Evolutionary conservation across 2,888 invertebrate genomes (phyloP), one percentile per base, ranked within the genome.

Genomic region (Cordylochernes scorpioides): DNA sequence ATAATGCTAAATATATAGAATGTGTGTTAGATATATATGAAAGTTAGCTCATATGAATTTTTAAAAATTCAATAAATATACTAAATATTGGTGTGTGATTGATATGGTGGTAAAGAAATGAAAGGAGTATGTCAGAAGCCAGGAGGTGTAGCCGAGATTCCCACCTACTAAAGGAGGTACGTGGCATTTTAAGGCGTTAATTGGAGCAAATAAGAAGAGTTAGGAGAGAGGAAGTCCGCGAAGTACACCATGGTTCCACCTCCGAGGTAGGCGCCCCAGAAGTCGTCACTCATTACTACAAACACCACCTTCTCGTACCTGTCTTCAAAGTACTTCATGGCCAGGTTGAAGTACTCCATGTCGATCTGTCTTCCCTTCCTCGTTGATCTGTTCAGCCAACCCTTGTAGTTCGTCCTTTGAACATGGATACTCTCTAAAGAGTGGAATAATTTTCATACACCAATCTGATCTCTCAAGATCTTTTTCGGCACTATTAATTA

Each of bases 381-480:
- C 2, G 33, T 31, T 33, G n/a, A n/a, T n/a, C n/a, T n/a, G n/a
- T n/a, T n/a, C n/a, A n/a, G n/a, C 44, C 62, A 62, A 31, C 55
- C 54, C 17, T 59, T 51, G 44, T 63, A 64, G 45, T 64, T 63
- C 2, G 62, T 63, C 31, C 63, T 50, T 27, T 63, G 48, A 5
- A 63, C 58, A 39, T 64, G 64, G 22, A 64, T 53, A 27, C 61
- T 61, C 10, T 63, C 55, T 39, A 55, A 63, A 2, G n/a, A n/a
- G 14, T 1, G 4, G 22, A 12, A 5, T 4, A n/a, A n/a, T n/a
- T 5, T 4, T 4, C 4, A 1, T 6, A 4, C 22, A 5, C 5
- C 2, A 13, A 5, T 6, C 22, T 22, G 12, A 22, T 5, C 4
- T 4, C 6, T 6, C 5, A 5, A 27, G 14, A 15, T 8, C 7